A percentile compares a stretch with the other conserved stretches of the same genome.
phyloP scores from a whole-genome alignment of 2,797 vertebrate genomes.

The Anolis apletophallus region DNA sequence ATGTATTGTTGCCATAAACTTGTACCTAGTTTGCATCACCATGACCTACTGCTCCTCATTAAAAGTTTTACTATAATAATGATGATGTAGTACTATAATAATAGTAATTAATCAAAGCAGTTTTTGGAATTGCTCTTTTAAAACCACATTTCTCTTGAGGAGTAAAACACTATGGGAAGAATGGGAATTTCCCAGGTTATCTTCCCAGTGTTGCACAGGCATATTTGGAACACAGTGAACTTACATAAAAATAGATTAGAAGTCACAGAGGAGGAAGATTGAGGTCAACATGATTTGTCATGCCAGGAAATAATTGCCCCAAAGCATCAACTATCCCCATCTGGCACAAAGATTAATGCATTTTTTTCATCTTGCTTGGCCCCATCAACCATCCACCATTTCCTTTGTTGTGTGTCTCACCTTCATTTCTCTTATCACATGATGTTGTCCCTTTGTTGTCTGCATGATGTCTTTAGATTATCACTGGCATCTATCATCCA shows the following conservation, averaged over 20 bases:
- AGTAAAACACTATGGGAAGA: rapidly evolving
- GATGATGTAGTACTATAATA: no score
- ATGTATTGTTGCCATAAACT: no score
- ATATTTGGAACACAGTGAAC: conserved; percentile 29
- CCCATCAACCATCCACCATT: not conserved
- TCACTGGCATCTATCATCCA: not conserved
- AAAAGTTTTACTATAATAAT: no score
- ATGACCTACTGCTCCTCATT: no score
- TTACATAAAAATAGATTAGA: not conserved
- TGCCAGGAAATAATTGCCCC: conserved; percentile 25
- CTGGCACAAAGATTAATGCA: not conserved
- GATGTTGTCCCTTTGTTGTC: not conserved
- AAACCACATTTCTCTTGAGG: not conserved
- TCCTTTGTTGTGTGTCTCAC: not conserved
- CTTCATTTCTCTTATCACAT: not conserved
- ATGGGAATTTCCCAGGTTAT: conserved; percentile 15
- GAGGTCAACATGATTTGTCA: conserved; percentile 27
- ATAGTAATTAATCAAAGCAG: no score
- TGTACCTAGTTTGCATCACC: no score
- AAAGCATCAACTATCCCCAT: not conserved
- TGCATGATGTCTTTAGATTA: not conserved
- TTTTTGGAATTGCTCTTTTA: not conserved
- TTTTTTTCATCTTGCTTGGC: not conserved
- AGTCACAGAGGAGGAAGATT: conserved; percentile 47
- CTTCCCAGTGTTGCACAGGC: rapidly evolving